Base-by-base conservation (phyloP, 2,797 vertebrate species). In the Chaenodraco wilsoni region DNA sequence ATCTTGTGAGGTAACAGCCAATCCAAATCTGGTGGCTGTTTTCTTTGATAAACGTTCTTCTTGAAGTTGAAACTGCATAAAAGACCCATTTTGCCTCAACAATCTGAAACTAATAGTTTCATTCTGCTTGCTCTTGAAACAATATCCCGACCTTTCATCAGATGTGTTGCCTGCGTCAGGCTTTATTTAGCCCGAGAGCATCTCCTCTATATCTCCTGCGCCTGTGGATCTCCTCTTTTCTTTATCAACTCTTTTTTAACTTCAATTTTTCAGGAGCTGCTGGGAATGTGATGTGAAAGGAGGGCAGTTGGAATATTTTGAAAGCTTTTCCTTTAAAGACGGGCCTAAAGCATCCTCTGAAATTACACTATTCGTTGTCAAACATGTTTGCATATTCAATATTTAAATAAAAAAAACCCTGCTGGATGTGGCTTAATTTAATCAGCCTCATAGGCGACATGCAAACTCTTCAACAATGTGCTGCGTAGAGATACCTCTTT, bases 401-500 rank as follows among this genome's bases (percentile, higher is more conserved):
- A 58, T 84, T 14, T 5, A 75, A 56, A 49, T 46, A 60, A 33
- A 66, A 76, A 74, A 57, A 70, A 73, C 48, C 51, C 87, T 89
- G 83, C 83, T 75, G 89, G 88, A 90, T 89, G 87, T 88, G 82
- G 77, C 72, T 93, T 93, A 87, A 89, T 92, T 84, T 92, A 86
- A 92, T 88, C 88, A 88, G 89, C 91, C 93, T 94, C 83, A 71
- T 87, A 88, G 91, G 91, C 86, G 65, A 82, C 83, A 75, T 77
- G 84, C 86, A 89, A 72, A 85, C 90, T 88, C 75, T 48, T 83
- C 74, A 84, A 83, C 88, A 93, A 93, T 92, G 92, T 95, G 94
- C 86, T 63, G 83, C 40, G n/a, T 68, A 82, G 84, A 93, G 94
- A 94, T 94, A 94, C 88, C 81, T 92, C 87, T 89, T 91, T 91